A percentile compares a stretch with the other conserved stretches of the same genome.
Evolutionary conservation across 2,888 invertebrate species (phyloP).

Genomic region (Troides aeacus): DNA sequence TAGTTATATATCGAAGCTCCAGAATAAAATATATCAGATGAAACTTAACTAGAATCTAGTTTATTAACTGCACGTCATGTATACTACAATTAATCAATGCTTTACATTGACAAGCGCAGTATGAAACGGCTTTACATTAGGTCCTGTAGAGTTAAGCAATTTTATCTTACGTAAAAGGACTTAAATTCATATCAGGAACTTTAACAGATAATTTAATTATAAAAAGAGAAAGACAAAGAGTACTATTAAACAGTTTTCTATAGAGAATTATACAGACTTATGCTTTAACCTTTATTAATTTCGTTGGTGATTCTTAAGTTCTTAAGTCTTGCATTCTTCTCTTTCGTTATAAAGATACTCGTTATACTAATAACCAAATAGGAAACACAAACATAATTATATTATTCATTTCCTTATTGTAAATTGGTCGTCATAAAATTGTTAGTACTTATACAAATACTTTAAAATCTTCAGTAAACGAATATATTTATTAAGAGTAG

Average conservation of each 20-base stretch:
- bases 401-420: too few relatives aligned
- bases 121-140: background rate
- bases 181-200: background rate
- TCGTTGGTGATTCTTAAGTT: too few relatives aligned
- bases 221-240: too few relatives aligned
- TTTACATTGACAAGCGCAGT: background rate
- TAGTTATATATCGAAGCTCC: background rate
- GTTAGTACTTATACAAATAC: background rate
- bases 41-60: background rate
- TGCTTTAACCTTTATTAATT: too few relatives aligned
- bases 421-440: too few relatives aligned
- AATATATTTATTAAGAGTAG: background rate
- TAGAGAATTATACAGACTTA: too few relatives aligned
- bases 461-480: background rate
- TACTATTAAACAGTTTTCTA: too few relatives aligned
- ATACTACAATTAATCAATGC: background rate
- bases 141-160: background rate
- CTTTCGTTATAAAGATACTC: too few relatives aligned
- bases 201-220: too few relatives aligned
- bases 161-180: background rate
- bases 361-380: too few relatives aligned
- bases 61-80: background rate
- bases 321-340: too few relatives aligned
- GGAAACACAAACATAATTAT: too few relatives aligned
- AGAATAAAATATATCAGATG: background rate